Evolutionary conservation across 2,797 vertebrate species (phyloP), one percentile per base, ranked within the genome.

Genomic region (Furcifer pardalis): DNA sequence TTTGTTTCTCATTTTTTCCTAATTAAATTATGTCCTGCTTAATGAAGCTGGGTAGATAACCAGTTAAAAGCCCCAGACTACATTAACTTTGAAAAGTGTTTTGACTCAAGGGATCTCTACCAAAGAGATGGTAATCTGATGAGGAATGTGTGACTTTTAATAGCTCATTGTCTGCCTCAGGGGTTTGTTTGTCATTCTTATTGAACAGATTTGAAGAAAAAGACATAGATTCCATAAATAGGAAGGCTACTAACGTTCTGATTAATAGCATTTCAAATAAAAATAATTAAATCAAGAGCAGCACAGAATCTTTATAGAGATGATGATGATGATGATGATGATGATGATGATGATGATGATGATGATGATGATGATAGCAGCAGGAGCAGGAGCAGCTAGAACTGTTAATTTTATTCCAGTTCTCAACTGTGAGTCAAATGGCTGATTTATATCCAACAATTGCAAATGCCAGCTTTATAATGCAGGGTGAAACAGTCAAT

Each of bases 21-120:
- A 89, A 93, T 86, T 91, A 90, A 88, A 84, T 91, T 92, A 56
- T 84, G 85, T 88, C 81, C 82, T 0, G 76, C 86, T 91, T 76
- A 90, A 79, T 76, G 86, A 91, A 92, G 93, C 92, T 91, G 87
- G 91, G 87, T n/a, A 52, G 79, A 81, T 0, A 0, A 49, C 1
- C 7, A 87, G 74, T 79, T 89, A 90, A 86, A 83, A 88, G 40
- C 90, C 87, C 90, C 91, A 79, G 69, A 83, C 32, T 80, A 89
- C 80, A 91, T 40, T 84, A 92, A 86, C 83, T 81, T 84, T 91
- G 84, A 79, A 81, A 71, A 75, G 46, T 7, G 82, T 5, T 86
- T 42, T 19, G 19, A 56, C 17, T 84, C 69, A 71, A 85, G n/a
- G 19, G 52, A 59, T 81, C 69, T 85, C 62, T 49, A 63, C 44